Percentiles rank a stretch among this genome's conserved stretches.
phyloP scores from a whole-genome alignment of 2,888 invertebrate genomes.

The Copidosoma aretas region DNA sequence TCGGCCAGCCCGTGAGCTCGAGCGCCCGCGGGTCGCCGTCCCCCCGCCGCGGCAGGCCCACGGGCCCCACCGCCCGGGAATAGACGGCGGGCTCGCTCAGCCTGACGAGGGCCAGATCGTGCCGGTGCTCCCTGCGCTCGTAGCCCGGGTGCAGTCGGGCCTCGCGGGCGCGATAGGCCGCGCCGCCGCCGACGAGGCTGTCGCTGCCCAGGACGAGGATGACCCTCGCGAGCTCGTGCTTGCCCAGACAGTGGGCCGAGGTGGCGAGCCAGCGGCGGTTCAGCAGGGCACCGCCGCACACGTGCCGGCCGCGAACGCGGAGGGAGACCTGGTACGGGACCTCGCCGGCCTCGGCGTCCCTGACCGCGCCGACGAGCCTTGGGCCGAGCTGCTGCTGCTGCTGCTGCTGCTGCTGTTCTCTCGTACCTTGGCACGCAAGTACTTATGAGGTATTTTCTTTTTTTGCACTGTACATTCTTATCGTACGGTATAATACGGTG shows the following conservation, averaged over 20 bases:
- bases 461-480: too few relatives aligned
- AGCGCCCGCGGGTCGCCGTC: conserved; percentile 55
- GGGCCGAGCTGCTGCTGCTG: too few relatives aligned
- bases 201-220: conserved; percentile 42
- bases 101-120: conserved; percentile 43
- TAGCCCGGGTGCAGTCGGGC: conserved; percentile 40
- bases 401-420: background rate
- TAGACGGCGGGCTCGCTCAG: conserved; percentile 22
- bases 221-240: conserved; percentile 24
- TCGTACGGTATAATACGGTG: too few relatives aligned
- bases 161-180: conserved; percentile 30
- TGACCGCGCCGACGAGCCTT: conserved; percentile 23
- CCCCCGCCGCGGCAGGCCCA: conserved; percentile 56
- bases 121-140: background rate
- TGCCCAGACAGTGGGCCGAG: conserved; percentile 41
- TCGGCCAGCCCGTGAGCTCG: conserved; percentile 55
- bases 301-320: conserved; percentile 9
- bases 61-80: conserved; percentile 57
- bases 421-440: background rate
- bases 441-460: too few relatives aligned
- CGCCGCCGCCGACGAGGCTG: conserved; percentile 39
- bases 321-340: conserved; percentile 40
- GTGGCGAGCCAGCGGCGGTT: conserved; percentile 34
- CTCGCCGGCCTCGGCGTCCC: conserved; percentile 16
- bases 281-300: conserved; percentile 42